These are phyloP conservation scores for Pyrocoelia pectoralis DNA, from an alignment of 2,888 invertebrate genomes.

Conservation along the genomic window DNA sequence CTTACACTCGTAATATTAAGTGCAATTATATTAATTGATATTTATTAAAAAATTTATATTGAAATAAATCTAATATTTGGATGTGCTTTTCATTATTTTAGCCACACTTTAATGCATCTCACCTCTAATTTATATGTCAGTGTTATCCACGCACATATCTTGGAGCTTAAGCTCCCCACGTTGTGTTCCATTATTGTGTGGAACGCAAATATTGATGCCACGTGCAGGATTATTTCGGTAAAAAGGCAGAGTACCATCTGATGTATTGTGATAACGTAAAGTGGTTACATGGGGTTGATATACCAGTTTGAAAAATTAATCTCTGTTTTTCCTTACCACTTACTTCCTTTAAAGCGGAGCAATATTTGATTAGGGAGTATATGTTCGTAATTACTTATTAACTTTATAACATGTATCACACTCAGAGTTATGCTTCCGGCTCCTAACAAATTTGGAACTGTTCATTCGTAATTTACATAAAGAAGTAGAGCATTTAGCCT, in stretches of 20 bases:
- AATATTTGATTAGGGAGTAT: too few species aligned
- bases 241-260: conserved; percentile 42
- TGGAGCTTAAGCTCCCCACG: conserved; percentile 32
- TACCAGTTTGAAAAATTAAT: too few species aligned
- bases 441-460: too few species aligned
- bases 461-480: too few species aligned
- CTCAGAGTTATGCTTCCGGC: too few species aligned
- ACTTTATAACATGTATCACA: too few species aligned
- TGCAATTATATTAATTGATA: conserved; percentile 1
- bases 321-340: too few species aligned
- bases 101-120: conserved; percentile 19
- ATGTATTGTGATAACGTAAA: conserved; percentile 43
- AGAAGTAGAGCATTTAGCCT: too few species aligned
- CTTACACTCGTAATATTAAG: not conserved
- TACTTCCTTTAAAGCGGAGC: too few species aligned
- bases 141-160: conserved; percentile 26
- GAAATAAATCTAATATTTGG: not conserved
- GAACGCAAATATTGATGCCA: conserved; percentile 45
- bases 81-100: not conserved
- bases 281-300: conserved; percentile 36
- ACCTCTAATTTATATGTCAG: conserved; percentile 31
- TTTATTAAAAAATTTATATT: conserved; percentile 6
- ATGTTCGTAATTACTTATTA: too few species aligned
- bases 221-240: conserved; percentile 45
- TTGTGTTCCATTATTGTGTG: conserved; percentile 37